Evolutionary conservation across 1,140 invertebrate species (phyloP).

Genomic region (Ptiloglossa arizonensis): DNA sequence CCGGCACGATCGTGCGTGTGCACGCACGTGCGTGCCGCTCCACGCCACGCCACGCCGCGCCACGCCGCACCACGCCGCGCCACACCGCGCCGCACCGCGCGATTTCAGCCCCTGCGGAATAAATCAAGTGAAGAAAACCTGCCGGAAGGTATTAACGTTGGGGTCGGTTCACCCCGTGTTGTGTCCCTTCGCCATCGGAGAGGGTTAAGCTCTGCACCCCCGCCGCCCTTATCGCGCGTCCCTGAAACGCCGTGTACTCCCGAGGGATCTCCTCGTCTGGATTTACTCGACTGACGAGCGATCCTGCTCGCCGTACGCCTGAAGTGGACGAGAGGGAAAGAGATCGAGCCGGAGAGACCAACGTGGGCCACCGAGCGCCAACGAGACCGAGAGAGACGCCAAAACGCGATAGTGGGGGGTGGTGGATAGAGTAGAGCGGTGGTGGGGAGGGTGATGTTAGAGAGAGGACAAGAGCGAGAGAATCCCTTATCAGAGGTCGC

Average conservation of each 20-base stretch:
- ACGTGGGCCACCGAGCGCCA: not conserved
- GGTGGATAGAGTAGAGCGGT: conserved; percentile 9
- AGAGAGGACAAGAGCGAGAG: conserved; percentile 43
- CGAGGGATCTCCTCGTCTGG: conserved; percentile 68
- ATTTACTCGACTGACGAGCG: conserved; percentile 62
- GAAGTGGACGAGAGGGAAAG: conserved; percentile 46
- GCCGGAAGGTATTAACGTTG: conserved; percentile 76
- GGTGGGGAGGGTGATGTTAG: conserved; percentile 4
- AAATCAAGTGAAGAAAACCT: conserved; percentile 77
- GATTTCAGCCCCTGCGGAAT: conserved; percentile 64
- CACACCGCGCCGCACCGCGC: conserved; percentile 43
- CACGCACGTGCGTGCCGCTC: conserved; percentile 51
- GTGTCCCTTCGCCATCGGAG: conserved; percentile 61
- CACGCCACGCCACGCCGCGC: too few species aligned
- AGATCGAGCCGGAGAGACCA: not conserved
- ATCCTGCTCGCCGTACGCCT: conserved; percentile 34
- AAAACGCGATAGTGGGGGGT: too few species aligned
- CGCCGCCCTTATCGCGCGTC: conserved; percentile 69
- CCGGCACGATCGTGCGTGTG: conserved; percentile 35
- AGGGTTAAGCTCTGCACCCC: conserved; percentile 69
- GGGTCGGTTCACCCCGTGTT: conserved; percentile 53
- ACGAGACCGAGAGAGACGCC: not conserved
- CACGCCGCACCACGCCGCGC: too few species aligned
- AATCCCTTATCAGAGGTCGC: conserved; percentile 73
- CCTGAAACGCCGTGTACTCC: conserved; percentile 64